These are phyloP conservation scores for Phocoena phocoena DNA, from an alignment of 2,113 vertebrate genomes.

Conservation along the genomic window DNA sequence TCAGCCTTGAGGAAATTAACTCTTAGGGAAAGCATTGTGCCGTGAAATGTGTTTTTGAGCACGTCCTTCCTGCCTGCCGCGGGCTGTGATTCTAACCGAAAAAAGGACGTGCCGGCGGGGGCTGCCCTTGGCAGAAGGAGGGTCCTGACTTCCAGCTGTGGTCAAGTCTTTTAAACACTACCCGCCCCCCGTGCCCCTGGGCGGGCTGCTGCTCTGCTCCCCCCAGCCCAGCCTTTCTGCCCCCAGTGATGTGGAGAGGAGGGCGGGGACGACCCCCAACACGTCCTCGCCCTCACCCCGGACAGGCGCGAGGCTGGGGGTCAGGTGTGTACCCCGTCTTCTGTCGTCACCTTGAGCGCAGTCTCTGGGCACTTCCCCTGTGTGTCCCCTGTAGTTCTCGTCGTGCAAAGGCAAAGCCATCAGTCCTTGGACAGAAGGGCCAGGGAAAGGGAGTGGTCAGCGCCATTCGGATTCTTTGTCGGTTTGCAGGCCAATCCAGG, in stretches of 20 bases:
- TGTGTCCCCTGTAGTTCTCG: fast-evolving
- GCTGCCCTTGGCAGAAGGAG: constrained; percentile 68
- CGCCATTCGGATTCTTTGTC: background rate
- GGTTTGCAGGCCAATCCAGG: fast-evolving
- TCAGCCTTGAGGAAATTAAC: constrained; percentile 70
- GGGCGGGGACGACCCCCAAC: fast-evolving
- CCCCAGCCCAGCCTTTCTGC: background rate
- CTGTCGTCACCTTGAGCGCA: background rate
- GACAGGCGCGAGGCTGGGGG: fast-evolving
- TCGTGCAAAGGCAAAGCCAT: background rate
- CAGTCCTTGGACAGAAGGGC: background rate
- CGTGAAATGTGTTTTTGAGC: constrained; percentile 60
- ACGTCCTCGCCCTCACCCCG: fast-evolving
- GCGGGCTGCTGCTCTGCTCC: constrained; percentile 61
- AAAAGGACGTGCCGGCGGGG: constrained; percentile 71
- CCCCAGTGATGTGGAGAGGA: fast-evolving
- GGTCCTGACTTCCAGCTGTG: constrained; percentile 72
- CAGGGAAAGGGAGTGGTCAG: fast-evolving
- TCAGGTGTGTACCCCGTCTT: background rate
- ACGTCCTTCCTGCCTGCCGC: constrained; percentile 68
- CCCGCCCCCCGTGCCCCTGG: constrained; percentile 50
- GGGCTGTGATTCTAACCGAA: constrained; percentile 56
- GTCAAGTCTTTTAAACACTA: constrained; percentile 65
- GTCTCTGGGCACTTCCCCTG: background rate
- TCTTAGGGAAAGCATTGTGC: constrained; percentile 65